phyloP scores from a whole-genome alignment of 2,113 vertebrate species.

The Leptocoma aspasia region DNA sequence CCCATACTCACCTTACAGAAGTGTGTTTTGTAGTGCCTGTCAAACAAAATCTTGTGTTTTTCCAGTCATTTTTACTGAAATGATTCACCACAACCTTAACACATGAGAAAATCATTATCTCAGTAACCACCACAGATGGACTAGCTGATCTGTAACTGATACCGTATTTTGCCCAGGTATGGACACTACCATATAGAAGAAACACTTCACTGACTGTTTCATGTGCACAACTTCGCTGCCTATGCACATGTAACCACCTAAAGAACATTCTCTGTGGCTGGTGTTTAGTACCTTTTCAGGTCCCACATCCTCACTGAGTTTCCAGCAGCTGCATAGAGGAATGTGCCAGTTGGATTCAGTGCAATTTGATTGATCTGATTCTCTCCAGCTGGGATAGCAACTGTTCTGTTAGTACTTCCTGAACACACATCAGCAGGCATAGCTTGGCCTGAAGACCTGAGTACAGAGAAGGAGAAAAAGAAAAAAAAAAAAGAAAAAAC shows the following conservation, averaged over 20 bases:
- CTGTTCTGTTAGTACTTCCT: conserved; percentile 80
- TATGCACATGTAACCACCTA: not conserved
- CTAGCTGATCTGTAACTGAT: not conserved
- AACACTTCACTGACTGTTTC: not conserved
- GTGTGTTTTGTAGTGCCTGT: not conserved
- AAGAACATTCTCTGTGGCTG: not conserved
- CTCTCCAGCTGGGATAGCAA: conserved; percentile 90
- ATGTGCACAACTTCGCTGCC: not conserved
- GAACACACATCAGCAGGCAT: conserved; percentile 85
- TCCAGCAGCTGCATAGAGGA: conserved; percentile 92
- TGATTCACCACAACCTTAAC: not conserved
- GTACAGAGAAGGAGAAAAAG: not conserved
- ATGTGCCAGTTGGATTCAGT: conserved; percentile 88
- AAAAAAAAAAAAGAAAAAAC: accelerated
- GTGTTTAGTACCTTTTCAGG: conserved; percentile 84
- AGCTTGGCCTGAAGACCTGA: conserved; percentile 91
- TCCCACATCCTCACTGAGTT: conserved; percentile 97
- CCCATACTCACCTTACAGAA: not conserved
- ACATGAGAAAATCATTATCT: not conserved
- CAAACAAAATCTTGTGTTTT: not conserved
- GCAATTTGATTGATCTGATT: conserved; percentile 95
- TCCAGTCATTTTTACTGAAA: not conserved
- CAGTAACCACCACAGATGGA: not conserved
- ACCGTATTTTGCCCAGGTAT: not conserved
- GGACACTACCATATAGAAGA: not conserved